phyloP scores from a whole-genome alignment of 2,888 invertebrate genomes.

The Patella pellucida region DNA sequence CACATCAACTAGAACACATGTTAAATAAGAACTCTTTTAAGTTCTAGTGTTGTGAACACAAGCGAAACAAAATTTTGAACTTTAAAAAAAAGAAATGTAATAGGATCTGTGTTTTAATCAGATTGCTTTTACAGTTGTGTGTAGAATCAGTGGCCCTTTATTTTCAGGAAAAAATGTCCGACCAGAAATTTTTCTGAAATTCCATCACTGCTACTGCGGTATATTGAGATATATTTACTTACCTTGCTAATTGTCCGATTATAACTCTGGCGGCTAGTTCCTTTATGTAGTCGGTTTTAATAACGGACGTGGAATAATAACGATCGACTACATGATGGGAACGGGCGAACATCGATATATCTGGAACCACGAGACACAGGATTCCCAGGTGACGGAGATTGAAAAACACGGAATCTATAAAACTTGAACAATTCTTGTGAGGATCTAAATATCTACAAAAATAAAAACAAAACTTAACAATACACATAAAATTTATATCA shows the following conservation, averaged over 20 bases:
- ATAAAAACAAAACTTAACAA: neutral
- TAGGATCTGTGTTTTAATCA: no score
- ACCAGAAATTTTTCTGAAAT: no score
- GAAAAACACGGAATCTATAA: conserved; percentile 57
- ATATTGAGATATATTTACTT: conserved; percentile 2
- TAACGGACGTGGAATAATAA: conserved; percentile 55
- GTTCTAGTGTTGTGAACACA: no score
- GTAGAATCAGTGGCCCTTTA: no score
- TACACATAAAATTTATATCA: neutral
- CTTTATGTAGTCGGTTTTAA: conserved; percentile 63
- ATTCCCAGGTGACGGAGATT: conserved; percentile 60
- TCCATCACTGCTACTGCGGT: no score
- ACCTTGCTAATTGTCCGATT: conserved; percentile 59
- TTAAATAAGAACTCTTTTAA: no score
- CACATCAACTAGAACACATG: no score
- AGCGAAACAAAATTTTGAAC: no score
- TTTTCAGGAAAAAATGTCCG: no score
- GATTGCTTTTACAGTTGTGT: no score
- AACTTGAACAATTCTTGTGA: conserved; percentile 50
- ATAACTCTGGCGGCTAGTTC: conserved; percentile 64
- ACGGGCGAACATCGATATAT: conserved; percentile 62
- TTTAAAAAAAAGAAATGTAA: no score
- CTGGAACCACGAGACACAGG: conserved; percentile 59
- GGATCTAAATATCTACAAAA: conserved; percentile 51
- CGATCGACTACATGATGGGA: conserved; percentile 56